Base-by-base conservation (phyloP, 2,797 vertebrate genomes). In the Glossophaga mutica region DNA sequence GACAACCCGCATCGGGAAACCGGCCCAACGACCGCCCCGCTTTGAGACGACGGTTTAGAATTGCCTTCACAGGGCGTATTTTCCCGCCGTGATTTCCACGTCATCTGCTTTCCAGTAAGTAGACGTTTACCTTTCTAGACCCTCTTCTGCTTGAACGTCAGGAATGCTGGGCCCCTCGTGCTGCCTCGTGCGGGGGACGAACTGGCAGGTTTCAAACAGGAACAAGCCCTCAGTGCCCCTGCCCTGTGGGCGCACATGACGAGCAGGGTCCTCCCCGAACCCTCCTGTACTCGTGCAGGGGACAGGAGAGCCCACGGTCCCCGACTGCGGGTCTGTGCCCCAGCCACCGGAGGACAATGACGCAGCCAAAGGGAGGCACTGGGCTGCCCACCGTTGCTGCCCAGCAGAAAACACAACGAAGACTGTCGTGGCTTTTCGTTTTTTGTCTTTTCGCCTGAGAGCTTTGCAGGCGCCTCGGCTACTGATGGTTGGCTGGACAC, bases 101-200 rank as follows among this genome's bases (percentile, higher is more conserved):
- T 70, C 37, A 15, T 62, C 21, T 81, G 48, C 22, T 86, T 86
- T 94, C 34, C 62, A 26, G 19, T 44, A 65, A 73, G 32, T 15
- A 90, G 78, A 24, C 34, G 77, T 57, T 94, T 88, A 88, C 87
- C 37, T 89, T 92, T 29, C 22, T 42, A 94, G 50, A 74, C 79
- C 11, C 10, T 70, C 24, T 22, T 87, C 26, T 62, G 42, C 22
- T 92, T 48, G 62, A 68, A 34, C 7, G 12, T 24, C 62, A 85
- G 26, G 76, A 77, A 84, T 50, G 5, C 10, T 26, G 34, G 19
- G 39, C 70, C 89, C 65, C 77, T 52, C 44, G 3, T 1, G 42
- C 10, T 1, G 29, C 21, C 3, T 65, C 34, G 1, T 3, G 10
- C 21, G 34, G n/a, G 57, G 19, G 50, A 55, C 2, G 55, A 70